Conservation (phyloP, 2,113 vertebrate species). For the Melozone crissalis region DNA sequence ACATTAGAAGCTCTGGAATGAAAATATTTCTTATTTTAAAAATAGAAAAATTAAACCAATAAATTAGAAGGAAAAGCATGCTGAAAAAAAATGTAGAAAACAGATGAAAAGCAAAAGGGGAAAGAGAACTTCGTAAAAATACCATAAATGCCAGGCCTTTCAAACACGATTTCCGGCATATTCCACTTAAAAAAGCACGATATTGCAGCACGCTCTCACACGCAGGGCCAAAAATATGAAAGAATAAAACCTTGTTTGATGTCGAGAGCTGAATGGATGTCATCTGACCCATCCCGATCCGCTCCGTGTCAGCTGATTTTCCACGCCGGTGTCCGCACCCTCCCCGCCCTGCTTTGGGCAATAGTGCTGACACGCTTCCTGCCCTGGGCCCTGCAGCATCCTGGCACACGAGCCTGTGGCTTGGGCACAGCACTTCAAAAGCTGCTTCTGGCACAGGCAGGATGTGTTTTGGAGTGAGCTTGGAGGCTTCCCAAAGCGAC, state of each 20-base stretch:
- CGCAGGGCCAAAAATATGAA: constrained; percentile 40
- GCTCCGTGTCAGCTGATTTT: constrained; percentile 68
- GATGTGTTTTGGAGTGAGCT: constrained; percentile 64
- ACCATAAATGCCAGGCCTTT: constrained; percentile 70
- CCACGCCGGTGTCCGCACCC: neutral
- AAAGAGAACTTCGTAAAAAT: constrained; percentile 72
- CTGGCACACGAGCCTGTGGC: constrained; percentile 27
- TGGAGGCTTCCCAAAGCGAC: constrained; percentile 62
- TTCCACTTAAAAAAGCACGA: constrained; percentile 23
- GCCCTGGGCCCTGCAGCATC: constrained; percentile 35
- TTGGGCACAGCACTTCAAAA: constrained; percentile 71
- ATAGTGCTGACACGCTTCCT: constrained; percentile 65
- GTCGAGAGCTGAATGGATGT: constrained; percentile 39
- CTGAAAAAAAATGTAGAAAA: constrained; percentile 67
- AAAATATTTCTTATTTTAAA: constrained; percentile 77
- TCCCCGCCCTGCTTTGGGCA: constrained; percentile 16
- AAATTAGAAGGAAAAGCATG: constrained; percentile 73
- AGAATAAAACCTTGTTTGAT: constrained; percentile 60
- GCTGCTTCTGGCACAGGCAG: constrained; percentile 41
- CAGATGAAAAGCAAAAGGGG: constrained; percentile 72
- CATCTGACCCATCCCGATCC: constrained; percentile 46
- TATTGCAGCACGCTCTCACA: constrained; percentile 15
- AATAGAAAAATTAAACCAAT: constrained; percentile 77
- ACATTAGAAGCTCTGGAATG: constrained; percentile 64
- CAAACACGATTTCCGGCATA: constrained; percentile 70